A percentile compares a stretch with the other conserved stretches of the same genome.
Evolutionary conservation across 1,140 invertebrate species (phyloP).

Genomic region (Steinernema feltiae): DNA sequence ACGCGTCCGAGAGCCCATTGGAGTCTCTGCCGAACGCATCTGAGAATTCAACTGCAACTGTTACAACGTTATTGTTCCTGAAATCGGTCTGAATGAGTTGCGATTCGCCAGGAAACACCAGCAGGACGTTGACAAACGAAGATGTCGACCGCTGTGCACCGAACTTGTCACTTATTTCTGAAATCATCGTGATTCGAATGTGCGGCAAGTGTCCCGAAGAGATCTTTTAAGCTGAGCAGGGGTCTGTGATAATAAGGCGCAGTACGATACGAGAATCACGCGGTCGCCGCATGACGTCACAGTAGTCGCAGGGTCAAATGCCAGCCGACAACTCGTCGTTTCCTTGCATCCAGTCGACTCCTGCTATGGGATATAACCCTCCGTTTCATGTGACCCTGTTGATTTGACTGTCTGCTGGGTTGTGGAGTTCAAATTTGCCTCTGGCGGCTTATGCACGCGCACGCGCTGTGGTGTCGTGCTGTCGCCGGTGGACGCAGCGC

Average conservation of each 20-base stretch:
- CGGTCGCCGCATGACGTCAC: neutral
- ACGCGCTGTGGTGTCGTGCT: neutral
- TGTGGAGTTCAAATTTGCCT: neutral
- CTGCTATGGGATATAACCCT: neutral
- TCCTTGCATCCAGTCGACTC: neutral
- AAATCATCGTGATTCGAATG: neutral
- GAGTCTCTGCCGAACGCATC: too few species aligned
- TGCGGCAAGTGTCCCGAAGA: neutral
- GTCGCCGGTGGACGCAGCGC: neutral
- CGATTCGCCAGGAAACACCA: too few species aligned
- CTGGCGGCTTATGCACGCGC: neutral
- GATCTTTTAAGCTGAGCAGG: neutral
- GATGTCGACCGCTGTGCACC: too few species aligned
- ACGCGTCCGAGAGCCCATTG: too few species aligned
- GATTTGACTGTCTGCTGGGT: neutral
- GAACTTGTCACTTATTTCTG: too few species aligned
- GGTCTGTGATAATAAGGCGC: neutral
- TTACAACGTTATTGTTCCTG: too few species aligned
- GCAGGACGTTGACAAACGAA: too few species aligned
- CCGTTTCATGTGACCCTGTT: neutral
- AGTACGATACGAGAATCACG: neutral
- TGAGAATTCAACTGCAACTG: too few species aligned
- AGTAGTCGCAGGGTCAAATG: neutral
- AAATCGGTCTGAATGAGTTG: too few species aligned
- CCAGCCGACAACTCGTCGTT: neutral